Base-by-base conservation (phyloP, 1,140 invertebrate species). In the Diabrotica virgifera region DNA sequence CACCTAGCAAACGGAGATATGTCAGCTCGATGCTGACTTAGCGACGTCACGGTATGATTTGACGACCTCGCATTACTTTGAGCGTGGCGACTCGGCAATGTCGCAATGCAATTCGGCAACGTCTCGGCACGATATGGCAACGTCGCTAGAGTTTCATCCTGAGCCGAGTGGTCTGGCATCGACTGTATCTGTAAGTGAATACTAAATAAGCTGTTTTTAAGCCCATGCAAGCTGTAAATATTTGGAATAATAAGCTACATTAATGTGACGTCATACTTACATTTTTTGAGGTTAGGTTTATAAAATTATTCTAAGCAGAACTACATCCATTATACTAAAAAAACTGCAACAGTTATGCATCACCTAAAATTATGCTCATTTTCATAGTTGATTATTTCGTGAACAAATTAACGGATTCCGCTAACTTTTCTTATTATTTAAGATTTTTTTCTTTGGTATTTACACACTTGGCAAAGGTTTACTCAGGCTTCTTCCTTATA, bases 1-100 rank as follows among this genome's bases (percentile, higher is more conserved):
- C 73, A 76, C 77, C 74, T 78, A 84, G 81, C 71, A 74, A 55
- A 69, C 61, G 57, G 76, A 62, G 60, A 53, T 54, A 35, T 53
- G 60, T 62, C 60, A 54, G 70, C 52, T 81, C 76, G 77, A 37
- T 8, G 54, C 58, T 40, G 62, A 67, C 46, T 24, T 24, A 24
- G 24, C 24, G 24, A 53, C 51, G 13, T 13, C 65, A 46, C 59
- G 66, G 56, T 62, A 8, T 9, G 64, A 69, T 12, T 52, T 12
- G n/a, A 36, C 66, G 46, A 63, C 68, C 51, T 55, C 50, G 59
- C 40, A 37, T 68, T 64, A 40, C 52, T 56, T 59, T 52, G 64
- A 37, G 63, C 68, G 38, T 65, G 66, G 57, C 63, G 69, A 56
- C 14, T 51, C 14, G 59, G 59, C 50, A 50, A 60, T 13, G 12